Conservation (phyloP, 92 coral and sea anemone species). For the Porites evermanni region DNA sequence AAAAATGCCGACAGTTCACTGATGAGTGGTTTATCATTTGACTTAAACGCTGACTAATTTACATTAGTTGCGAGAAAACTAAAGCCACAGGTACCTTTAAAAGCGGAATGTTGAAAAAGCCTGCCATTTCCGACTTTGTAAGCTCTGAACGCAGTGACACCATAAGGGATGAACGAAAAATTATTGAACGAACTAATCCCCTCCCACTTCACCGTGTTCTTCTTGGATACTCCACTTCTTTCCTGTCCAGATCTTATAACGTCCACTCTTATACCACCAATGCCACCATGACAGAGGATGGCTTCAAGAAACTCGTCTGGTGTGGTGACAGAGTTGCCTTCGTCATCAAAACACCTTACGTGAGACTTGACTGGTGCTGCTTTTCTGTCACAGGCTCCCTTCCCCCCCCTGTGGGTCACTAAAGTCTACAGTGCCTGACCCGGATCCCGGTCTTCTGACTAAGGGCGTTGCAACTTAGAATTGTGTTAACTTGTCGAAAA, state of each 20-base stretch:
- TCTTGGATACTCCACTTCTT: background rate
- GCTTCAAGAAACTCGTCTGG: slow-evolving; percentile 35
- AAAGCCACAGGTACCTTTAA: slow-evolving; percentile 18
- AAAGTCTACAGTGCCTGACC: slow-evolving; percentile 36
- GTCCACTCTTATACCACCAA: slow-evolving; percentile 35
- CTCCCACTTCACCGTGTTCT: background rate
- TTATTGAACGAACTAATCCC: slow-evolving; percentile 51
- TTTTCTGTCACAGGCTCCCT: slow-evolving; percentile 49
- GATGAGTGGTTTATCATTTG: too few relatives aligned
- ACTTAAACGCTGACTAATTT: too few relatives aligned
- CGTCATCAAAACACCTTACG: slow-evolving; percentile 13
- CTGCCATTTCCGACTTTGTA: slow-evolving; percentile 46
- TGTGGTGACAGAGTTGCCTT: slow-evolving; percentile 32
- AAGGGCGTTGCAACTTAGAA: slow-evolving; percentile 25
- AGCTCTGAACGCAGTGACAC: slow-evolving; percentile 48
- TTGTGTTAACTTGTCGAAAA: slow-evolving; percentile 42
- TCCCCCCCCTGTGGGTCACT: slow-evolving; percentile 53
- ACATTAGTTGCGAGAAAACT: too few relatives aligned
- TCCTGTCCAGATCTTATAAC: slow-evolving; percentile 3
- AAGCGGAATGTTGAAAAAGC: slow-evolving; percentile 28
- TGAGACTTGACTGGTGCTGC: slow-evolving; percentile 56
- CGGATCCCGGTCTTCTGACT: slow-evolving; percentile 27
- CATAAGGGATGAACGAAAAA: slow-evolving; percentile 37
- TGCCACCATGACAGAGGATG: slow-evolving; percentile 42
- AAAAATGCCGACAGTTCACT: too few relatives aligned